phyloP scores from a whole-genome alignment of 2,113 vertebrate species.

The Sturnira hondurensis region DNA sequence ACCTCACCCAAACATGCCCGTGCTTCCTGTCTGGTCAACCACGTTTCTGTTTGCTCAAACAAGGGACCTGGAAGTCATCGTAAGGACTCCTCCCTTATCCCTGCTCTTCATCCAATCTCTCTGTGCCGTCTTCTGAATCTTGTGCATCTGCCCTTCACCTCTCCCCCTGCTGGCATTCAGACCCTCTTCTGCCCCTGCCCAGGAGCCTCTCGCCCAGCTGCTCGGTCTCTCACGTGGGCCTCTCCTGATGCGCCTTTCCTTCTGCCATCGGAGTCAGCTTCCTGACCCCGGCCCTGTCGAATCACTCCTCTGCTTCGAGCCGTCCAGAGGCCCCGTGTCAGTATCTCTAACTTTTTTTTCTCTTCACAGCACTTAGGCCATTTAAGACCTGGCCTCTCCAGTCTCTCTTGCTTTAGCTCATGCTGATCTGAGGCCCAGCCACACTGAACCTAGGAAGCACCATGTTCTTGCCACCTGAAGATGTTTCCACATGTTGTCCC shows the following conservation, averaged over 20 bases:
- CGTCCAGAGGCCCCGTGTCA: background rate
- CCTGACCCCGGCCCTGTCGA: background rate
- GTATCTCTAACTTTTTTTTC: background rate
- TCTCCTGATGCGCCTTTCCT: background rate
- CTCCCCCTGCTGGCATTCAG: background rate
- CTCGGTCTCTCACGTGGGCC: background rate
- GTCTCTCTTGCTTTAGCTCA: background rate
- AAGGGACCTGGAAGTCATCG: background rate
- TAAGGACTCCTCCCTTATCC: background rate
- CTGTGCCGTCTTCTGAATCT: background rate
- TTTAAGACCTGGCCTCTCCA: background rate
- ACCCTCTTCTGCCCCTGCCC: background rate
- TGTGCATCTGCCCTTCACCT: background rate
- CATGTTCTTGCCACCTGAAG: background rate
- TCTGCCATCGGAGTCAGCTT: background rate
- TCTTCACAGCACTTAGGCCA: background rate
- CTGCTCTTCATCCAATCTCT: background rate
- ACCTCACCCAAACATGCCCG: background rate
- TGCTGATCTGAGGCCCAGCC: background rate
- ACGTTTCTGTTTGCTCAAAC: background rate
- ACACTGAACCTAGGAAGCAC: background rate
- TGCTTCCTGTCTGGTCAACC: background rate
- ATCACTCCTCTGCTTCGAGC: background rate
- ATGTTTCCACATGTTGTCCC: background rate
- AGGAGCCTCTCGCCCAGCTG: background rate